Conservation (phyloP, 2,113 vertebrate species). For the Pipa parva region DNA sequence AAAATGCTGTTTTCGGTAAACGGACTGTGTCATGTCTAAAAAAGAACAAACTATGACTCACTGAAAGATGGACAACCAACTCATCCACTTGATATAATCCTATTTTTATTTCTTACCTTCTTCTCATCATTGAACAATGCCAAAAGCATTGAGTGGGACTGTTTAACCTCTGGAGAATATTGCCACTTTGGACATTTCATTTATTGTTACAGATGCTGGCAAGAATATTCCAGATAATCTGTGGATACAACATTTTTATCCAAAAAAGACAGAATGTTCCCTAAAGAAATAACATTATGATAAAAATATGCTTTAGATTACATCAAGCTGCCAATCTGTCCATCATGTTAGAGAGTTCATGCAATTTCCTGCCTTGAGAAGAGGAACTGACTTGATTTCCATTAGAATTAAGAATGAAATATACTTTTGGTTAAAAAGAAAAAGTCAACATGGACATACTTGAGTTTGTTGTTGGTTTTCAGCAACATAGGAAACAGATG, state of each 20-base stretch:
- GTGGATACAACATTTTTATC: conserved; percentile 30
- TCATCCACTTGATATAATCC: neutral
- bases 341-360: conserved; percentile 34
- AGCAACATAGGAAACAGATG: neutral
- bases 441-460: neutral
- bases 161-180: neutral
- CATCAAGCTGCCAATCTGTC: conserved; percentile 36
- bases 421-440: conserved; percentile 1
- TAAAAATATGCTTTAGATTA: conserved; percentile 39
- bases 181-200: conserved; percentile 7
- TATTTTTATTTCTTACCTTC: neutral
- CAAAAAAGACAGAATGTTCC: conserved; percentile 41
- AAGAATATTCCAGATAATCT: conserved; percentile 31
- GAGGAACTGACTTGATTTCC: neutral
- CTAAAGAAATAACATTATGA: conserved; percentile 39
- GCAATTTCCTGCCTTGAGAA: conserved; percentile 31
- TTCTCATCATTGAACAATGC: neutral
- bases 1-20: neutral
- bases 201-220: conserved; percentile 21
- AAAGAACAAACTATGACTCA: neutral
- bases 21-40: neutral
- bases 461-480: neutral
- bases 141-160: neutral
- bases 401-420: neutral
- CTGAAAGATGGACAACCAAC: neutral